Percentiles rank a stretch among this genome's conserved stretches.
Conservation (phyloP, 2,113 vertebrate genomes). For the Scartelaos histophorus region DNA sequence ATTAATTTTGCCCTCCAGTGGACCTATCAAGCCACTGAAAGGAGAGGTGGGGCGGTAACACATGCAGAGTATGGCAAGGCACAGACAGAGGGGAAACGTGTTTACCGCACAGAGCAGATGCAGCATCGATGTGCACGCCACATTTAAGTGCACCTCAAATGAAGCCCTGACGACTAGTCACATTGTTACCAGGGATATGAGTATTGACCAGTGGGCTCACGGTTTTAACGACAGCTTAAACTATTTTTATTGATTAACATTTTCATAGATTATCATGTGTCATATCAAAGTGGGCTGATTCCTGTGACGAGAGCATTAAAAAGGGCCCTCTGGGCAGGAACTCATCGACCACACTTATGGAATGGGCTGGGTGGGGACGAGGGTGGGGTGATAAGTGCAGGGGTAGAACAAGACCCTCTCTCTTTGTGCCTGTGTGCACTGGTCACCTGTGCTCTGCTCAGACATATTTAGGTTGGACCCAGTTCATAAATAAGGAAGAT, state of each 20-base stretch:
- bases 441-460: conserved; percentile 89
- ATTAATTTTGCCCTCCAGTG: conserved; percentile 99
- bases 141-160: conserved; percentile 97
- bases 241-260: conserved; percentile 99
- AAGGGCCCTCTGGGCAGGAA: conserved; percentile 79
- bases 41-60: conserved; percentile 83
- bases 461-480: conserved; percentile 91
- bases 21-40: conserved; percentile 99
- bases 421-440: conserved; percentile 73
- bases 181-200: conserved; percentile 95
- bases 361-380: conserved; percentile 45
- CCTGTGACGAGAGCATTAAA: conserved; percentile 91
- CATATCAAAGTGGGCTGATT: conserved; percentile 92
- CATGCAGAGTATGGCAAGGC: conserved; percentile 87
- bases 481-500: conserved; percentile 91
- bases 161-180: conserved; percentile 93
- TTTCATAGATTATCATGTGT: conserved; percentile 99
- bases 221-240: conserved; percentile 95
- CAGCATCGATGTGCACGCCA: conserved; percentile 92
- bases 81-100: conserved; percentile 96
- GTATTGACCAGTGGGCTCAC: conserved; percentile 93
- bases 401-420: conserved; percentile 49
- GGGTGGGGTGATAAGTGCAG: conserved; percentile 55
- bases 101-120: conserved; percentile 90
- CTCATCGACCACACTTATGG: conserved; percentile 79